Percentiles rank a stretch among this genome's conserved stretches.
Evolutionary conservation across 2,797 vertebrate genomes (phyloP).

Genomic region (Macroramphosus scolopax): DNA sequence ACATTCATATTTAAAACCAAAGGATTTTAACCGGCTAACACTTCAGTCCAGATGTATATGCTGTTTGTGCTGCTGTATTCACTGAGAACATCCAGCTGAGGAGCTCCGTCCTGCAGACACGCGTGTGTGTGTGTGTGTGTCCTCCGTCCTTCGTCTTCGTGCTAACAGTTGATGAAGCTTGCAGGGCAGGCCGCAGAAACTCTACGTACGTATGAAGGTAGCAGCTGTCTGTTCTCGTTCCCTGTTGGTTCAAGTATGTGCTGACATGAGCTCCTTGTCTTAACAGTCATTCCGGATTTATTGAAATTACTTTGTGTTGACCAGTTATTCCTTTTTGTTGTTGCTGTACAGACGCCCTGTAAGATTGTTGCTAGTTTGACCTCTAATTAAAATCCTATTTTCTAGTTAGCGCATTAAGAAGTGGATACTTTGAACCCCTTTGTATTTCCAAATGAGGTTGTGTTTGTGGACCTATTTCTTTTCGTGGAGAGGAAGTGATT

Average conservation of each 20-base stretch:
- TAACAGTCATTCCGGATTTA: conserved; percentile 2
- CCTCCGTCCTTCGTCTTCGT: conserved; percentile 32
- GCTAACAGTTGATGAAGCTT: conserved; percentile 56
- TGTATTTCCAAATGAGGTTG: conserved; percentile 48
- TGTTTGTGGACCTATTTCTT: conserved; percentile 46
- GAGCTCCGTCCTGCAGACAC: too few species aligned
- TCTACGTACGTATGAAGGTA: conserved; percentile 36
- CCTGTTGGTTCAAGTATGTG: conserved; percentile 23
- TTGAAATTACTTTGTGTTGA: conserved; percentile 16
- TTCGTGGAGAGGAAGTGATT: conserved; percentile 60
- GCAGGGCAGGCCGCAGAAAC: conserved; percentile 60
- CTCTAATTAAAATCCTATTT: conserved; percentile 37
- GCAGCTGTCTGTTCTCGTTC: conserved; percentile 32
- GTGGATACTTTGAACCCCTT: conserved; percentile 25
- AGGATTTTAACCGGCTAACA: conserved; percentile 30
- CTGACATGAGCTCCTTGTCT: conserved; percentile 14
- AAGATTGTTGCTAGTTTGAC: conserved; percentile 26
- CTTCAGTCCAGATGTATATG: conserved; percentile 43
- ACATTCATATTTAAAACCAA: conserved; percentile 45
- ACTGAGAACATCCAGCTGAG: conserved; percentile 12
- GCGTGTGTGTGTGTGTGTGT: conserved; percentile 17
- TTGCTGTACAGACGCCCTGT: too few species aligned
- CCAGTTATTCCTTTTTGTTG: too few species aligned
- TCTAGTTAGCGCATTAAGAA: conserved; percentile 41
- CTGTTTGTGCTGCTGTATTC: conserved; percentile 68